phyloP scores from a whole-genome alignment of 2,113 vertebrate genomes.

The Scytalopus superciliaris region DNA sequence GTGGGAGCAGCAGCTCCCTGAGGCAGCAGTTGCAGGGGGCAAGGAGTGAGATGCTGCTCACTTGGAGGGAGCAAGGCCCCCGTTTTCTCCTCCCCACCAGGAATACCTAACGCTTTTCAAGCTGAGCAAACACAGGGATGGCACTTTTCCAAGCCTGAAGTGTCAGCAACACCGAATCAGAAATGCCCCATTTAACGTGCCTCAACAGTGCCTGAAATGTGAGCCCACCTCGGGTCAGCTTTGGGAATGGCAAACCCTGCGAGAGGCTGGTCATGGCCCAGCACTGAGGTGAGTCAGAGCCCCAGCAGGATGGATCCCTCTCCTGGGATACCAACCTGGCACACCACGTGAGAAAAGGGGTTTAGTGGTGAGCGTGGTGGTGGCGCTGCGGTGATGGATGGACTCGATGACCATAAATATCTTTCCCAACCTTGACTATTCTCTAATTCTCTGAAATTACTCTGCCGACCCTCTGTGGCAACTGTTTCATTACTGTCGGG shows the following conservation, averaged over 20 bases:
- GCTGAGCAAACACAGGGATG: background rate
- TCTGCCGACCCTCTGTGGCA: fast-evolving
- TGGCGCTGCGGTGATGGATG: background rate
- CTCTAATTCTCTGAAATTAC: background rate
- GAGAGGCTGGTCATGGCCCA: background rate
- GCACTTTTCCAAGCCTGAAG: background rate
- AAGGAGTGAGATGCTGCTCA: background rate
- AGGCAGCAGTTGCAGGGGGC: fast-evolving
- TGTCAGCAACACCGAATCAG: background rate
- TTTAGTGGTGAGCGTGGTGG: fast-evolving
- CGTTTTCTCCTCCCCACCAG: background rate
- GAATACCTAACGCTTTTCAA: background rate
- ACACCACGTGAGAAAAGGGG: fast-evolving
- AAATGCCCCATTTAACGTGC: background rate
- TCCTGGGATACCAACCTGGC: background rate
- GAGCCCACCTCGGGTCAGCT: background rate
- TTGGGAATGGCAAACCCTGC: background rate
- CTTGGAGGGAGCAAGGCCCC: background rate
- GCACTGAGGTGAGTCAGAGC: background rate
- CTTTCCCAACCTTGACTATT: background rate
- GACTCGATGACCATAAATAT: background rate
- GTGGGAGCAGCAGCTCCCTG: too few relatives aligned
- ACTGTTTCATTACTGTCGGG: background rate
- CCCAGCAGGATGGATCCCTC: background rate
- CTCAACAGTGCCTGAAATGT: background rate